A percentile compares a stretch with the other conserved stretches of the same genome.
Conservation (phyloP, 2,113 vertebrate genomes). For the Chunga burmeisteri region DNA sequence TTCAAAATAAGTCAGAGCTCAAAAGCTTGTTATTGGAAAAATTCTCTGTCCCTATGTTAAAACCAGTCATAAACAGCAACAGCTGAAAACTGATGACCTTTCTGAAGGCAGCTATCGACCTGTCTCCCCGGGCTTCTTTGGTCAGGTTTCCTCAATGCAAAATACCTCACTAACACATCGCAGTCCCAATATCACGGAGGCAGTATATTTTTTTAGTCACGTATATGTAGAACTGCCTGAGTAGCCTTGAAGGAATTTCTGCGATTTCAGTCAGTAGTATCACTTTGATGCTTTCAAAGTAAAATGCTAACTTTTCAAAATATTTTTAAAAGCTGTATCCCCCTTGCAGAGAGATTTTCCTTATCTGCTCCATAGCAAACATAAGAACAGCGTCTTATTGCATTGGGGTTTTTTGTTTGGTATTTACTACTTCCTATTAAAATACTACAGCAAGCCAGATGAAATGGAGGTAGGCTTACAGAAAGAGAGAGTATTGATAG, state of each 20-base stretch:
- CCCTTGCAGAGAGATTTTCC: neutral
- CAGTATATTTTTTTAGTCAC: neutral
- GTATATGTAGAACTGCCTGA: neutral
- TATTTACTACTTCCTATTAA: neutral
- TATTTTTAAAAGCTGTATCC: neutral
- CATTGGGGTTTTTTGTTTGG: rapidly evolving
- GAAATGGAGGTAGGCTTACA: neutral
- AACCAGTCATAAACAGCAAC: neutral
- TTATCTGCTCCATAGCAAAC: neutral
- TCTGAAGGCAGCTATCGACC: neutral
- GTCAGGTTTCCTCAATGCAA: neutral
- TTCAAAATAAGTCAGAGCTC: neutral
- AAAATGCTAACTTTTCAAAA: neutral
- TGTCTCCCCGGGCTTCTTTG: neutral
- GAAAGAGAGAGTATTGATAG: neutral
- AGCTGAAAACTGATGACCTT: neutral
- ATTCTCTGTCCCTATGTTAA: neutral
- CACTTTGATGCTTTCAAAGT: neutral
- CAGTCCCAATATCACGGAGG: neutral
- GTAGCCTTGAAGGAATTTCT: neutral
- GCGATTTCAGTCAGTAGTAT: neutral
- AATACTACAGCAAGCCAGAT: neutral
- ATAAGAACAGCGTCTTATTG: neutral
- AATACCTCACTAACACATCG: neutral
- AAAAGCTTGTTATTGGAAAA: neutral